A percentile compares a stretch with the other conserved stretches of the same genome.
Evolutionary conservation across 2,113 vertebrate species (phyloP).

Genomic region (Eubucco bourcierii): DNA sequence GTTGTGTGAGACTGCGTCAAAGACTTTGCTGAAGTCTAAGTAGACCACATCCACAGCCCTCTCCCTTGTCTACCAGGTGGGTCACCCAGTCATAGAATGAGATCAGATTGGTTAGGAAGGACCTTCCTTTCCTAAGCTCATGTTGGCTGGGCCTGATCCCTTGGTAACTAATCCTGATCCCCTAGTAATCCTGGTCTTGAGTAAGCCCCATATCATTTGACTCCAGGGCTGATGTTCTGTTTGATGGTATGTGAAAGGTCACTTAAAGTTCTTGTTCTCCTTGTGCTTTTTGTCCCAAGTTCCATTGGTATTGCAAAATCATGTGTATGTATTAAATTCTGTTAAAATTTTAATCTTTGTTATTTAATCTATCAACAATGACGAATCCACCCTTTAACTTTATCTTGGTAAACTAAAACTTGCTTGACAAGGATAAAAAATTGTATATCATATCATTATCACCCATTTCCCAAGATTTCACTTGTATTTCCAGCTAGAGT

Average conservation of each 20-base stretch:
- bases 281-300: background rate
- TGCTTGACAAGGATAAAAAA: background rate
- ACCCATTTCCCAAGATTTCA: background rate
- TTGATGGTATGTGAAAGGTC: background rate
- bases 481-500: background rate
- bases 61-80: too few relatives aligned
- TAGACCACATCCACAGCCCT: too few relatives aligned
- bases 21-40: too few relatives aligned
- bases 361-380: background rate
- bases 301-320: background rate
- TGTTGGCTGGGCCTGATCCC: too few relatives aligned
- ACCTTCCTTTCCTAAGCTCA: too few relatives aligned
- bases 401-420: background rate
- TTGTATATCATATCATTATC: background rate
- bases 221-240: background rate
- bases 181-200: too few relatives aligned
- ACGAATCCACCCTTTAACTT: background rate
- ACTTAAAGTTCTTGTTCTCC: background rate
- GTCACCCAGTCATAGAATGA: too few relatives aligned
- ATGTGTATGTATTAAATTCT: background rate
- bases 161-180: too few relatives aligned
- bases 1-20: too few relatives aligned
- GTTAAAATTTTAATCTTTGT: background rate
- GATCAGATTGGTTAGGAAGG: too few relatives aligned
- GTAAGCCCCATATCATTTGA: background rate